These are phyloP conservation scores for Daktulosphaira vitifoliae DNA, from an alignment of 1,140 invertebrate species.

Conservation along the genomic window DNA sequence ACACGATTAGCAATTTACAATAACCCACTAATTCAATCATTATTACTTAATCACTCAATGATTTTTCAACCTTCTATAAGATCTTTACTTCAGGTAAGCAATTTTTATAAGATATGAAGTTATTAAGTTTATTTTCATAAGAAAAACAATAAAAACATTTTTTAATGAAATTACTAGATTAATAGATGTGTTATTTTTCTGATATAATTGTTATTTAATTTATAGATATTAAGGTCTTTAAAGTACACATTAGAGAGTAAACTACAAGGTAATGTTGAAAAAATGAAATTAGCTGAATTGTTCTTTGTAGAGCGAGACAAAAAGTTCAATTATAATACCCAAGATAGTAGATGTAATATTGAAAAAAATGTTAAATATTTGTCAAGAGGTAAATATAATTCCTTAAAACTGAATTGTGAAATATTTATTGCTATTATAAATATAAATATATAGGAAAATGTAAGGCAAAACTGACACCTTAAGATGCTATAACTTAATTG, in stretches of 20 bases:
- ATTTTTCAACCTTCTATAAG: slow-evolving; percentile 82
- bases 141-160: no score
- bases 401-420: not conserved
- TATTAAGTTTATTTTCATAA: no score
- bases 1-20: slow-evolving; percentile 78
- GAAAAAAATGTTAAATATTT: slow-evolving; percentile 42
- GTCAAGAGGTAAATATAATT: slow-evolving; percentile 42
- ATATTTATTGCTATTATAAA: no score
- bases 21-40: slow-evolving; percentile 74
- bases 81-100: slow-evolving; percentile 74
- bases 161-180: no score
- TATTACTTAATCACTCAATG: slow-evolving; percentile 76
- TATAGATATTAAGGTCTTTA: slow-evolving; percentile 68
- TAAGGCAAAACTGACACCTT: no score
- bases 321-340: slow-evolving; percentile 19
- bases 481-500: no score
- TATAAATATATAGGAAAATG: no score
- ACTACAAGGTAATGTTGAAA: slow-evolving; percentile 56
- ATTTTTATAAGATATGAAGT: no score
- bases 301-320: slow-evolving; percentile 70
- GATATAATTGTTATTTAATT: no score
- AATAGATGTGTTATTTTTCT: no score
- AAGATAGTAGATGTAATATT: slow-evolving; percentile 39
- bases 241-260: slow-evolving; percentile 75
- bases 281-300: slow-evolving; percentile 63